A percentile compares a stretch with the other conserved stretches of the same genome.
These are phyloP conservation scores for Limnephilus marmoratus DNA, from an alignment of 2,888 invertebrate species.

Conservation along the genomic window DNA sequence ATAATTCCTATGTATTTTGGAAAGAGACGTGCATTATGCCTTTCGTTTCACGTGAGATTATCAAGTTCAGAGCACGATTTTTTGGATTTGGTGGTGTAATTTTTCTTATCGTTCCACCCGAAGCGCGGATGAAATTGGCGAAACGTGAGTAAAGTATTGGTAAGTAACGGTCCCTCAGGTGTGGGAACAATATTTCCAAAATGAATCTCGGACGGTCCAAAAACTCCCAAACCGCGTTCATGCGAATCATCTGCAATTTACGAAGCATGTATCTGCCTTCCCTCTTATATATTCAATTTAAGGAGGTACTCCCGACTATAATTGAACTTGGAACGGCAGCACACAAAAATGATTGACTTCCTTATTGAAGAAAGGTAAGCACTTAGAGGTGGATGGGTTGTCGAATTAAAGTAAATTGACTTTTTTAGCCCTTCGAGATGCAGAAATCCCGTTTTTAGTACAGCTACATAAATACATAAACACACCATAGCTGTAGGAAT, in stretches of 20 bases:
- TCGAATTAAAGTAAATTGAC: not conserved
- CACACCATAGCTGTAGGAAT: not conserved
- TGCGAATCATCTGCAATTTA: not conserved
- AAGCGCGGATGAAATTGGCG: conserved; percentile 42
- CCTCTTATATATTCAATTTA: not conserved
- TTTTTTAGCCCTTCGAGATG: not conserved
- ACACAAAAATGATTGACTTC: not conserved
- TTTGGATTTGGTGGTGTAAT: conserved; percentile 42
- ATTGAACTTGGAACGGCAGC: not conserved
- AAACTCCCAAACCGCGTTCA: not conserved
- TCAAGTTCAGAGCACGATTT: conserved; percentile 29
- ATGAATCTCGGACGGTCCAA: not conserved
- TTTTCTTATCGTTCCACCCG: conserved; percentile 34
- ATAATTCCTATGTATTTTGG: not conserved
- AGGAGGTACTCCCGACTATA: not conserved
- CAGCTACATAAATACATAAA: no score
- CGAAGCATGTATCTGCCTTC: not conserved
- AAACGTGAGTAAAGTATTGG: conserved; percentile 27
- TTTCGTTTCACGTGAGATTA: conserved; percentile 29
- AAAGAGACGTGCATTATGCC: not conserved
- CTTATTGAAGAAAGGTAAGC: not conserved
- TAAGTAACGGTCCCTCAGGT: conserved; percentile 21
- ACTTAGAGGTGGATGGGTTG: not conserved
- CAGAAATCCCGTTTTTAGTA: not conserved
- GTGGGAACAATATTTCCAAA: conserved; percentile 44